Conservation (phyloP, 1,140 invertebrate genomes). For the Temnothorax curvispinosus region DNA sequence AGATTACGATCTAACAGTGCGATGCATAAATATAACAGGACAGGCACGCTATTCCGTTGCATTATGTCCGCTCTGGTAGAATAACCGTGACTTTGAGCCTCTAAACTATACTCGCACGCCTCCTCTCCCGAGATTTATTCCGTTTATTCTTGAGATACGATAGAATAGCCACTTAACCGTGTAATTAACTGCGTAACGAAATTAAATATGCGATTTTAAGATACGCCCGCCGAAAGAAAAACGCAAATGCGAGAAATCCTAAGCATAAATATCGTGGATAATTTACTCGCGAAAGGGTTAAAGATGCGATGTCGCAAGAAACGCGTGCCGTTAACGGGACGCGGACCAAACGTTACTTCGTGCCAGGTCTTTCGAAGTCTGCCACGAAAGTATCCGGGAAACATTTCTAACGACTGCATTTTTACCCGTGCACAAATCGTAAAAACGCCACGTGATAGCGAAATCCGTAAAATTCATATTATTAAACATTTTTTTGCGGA, state of each 20-base stretch:
- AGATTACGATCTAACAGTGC: background rate
- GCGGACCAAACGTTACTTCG: slow-evolving; percentile 16
- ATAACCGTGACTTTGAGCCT: slow-evolving; percentile 30
- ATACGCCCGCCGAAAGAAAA: slow-evolving; percentile 7
- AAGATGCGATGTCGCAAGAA: slow-evolving; percentile 25
- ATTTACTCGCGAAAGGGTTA: slow-evolving; percentile 46
- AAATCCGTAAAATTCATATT: background rate
- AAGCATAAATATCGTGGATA: slow-evolving; percentile 29
- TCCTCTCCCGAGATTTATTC: slow-evolving; percentile 25
- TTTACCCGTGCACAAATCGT: background rate
- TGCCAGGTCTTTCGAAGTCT: background rate
- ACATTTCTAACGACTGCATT: slow-evolving; percentile 19
- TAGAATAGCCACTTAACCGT: background rate
- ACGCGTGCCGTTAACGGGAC: slow-evolving; percentile 34
- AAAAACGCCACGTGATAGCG: background rate
- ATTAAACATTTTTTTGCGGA: slow-evolving; percentile 9
- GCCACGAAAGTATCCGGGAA: slow-evolving; percentile 13
- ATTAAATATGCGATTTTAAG: slow-evolving; percentile 52
- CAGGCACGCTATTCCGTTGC: background rate
- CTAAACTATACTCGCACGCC: background rate
- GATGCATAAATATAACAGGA: background rate
- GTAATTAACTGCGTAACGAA: slow-evolving; percentile 41
- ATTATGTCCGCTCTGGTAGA: background rate
- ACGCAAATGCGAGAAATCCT: background rate
- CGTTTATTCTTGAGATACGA: slow-evolving; percentile 10